A percentile compares a stretch with the other conserved stretches of the same genome.
Conservation (phyloP, 2,797 vertebrate species). For the Pitangus sulphuratus region DNA sequence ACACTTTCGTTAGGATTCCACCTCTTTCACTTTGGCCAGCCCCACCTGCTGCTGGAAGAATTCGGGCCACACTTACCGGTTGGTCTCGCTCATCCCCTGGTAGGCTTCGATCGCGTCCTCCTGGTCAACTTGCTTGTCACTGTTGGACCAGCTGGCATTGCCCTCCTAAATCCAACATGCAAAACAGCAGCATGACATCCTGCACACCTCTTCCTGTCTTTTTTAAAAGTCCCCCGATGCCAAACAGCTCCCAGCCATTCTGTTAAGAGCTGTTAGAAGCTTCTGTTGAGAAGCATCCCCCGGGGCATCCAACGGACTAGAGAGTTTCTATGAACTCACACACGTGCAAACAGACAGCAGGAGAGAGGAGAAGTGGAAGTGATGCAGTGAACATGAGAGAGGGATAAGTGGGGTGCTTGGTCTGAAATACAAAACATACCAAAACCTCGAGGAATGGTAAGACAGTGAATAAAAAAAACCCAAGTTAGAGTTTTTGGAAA, state of each 20-base stretch:
- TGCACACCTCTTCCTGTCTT: neutral
- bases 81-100: constrained; percentile 85
- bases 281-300: neutral
- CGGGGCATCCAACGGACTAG: fast-evolving
- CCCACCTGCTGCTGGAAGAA: neutral
- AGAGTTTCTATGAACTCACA: neutral
- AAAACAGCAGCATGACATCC: neutral
- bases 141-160: constrained; percentile 76
- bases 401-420: neutral
- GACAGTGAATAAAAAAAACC: neutral
- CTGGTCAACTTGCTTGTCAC: constrained; percentile 79
- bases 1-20: neutral
- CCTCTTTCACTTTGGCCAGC: neutral
- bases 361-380: neutral
- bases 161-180: constrained; percentile 41
- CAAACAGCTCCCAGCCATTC: fast-evolving
- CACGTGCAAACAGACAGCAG: neutral
- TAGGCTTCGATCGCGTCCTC: constrained; percentile 82
- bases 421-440: neutral
- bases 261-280: neutral
- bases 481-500: neutral
- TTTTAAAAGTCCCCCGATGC: neutral
- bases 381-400: neutral
- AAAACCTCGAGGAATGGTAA: neutral
- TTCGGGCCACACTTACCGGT: constrained; percentile 79